phyloP scores from a whole-genome alignment of 2,888 invertebrate species.

The Acrobeloides nanus region DNA sequence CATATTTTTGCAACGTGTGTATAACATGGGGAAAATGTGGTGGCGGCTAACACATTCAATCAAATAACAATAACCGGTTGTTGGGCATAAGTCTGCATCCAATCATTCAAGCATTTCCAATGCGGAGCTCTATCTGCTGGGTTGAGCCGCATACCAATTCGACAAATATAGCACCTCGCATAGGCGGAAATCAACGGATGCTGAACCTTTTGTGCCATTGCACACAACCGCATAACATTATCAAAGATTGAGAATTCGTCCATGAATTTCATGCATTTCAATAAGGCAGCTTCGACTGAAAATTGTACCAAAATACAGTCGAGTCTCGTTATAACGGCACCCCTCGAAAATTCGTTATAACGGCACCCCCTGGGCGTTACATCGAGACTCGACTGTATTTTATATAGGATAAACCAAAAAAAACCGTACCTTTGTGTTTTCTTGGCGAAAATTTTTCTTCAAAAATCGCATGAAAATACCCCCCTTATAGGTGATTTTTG shows the following conservation, averaged over 20 bases:
- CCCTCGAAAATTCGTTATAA: no score
- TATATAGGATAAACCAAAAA: no score
- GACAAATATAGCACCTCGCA: conserved; percentile 73
- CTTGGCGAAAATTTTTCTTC: no score
- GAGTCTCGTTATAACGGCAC: no score
- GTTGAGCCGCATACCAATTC: conserved; percentile 39
- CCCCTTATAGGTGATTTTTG: no score
- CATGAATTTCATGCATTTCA: conserved; percentile 35
- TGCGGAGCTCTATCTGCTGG: conserved; percentile 32
- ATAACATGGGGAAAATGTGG: no score
- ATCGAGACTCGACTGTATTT: no score
- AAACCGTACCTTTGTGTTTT: no score
- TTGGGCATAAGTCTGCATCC: conserved; percentile 35
- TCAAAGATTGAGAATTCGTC: conserved; percentile 22
- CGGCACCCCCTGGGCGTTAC: no score
- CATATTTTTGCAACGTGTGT: no score
- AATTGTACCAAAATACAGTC: not conserved
- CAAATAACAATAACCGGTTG: conserved; percentile 19
- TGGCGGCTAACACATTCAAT: conserved; percentile 1
- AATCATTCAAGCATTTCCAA: conserved; percentile 50
- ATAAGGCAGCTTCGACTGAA: conserved; percentile 38
- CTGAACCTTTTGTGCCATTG: conserved; percentile 81
- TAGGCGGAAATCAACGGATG: conserved; percentile 86
- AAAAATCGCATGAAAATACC: no score
- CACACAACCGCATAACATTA: conserved; percentile 58